phyloP scores from a whole-genome alignment of 2,113 vertebrate species.

The Scolopax mira region DNA sequence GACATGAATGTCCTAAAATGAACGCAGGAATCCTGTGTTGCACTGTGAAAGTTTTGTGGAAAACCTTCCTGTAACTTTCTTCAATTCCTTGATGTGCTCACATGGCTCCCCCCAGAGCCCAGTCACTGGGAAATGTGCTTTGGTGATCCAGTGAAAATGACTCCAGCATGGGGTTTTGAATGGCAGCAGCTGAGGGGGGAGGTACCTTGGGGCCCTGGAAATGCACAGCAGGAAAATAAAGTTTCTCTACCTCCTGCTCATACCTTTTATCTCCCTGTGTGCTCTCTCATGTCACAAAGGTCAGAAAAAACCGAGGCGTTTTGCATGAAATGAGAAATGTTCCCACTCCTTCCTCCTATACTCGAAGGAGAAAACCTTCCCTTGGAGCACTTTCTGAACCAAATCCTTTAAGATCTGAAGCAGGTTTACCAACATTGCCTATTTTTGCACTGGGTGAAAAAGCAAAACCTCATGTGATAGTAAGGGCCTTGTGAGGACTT shows the following conservation, averaged over 20 bases:
- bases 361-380: too few relatives aligned
- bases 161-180: background rate
- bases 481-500: background rate
- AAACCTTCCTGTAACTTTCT: background rate
- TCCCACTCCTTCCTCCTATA: too few relatives aligned
- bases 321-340: background rate
- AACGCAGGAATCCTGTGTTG: background rate
- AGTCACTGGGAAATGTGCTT: background rate
- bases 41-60: too few relatives aligned
- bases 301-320: background rate
- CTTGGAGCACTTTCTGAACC: background rate
- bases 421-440: background rate
- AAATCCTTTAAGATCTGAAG: background rate
- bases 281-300: background rate
- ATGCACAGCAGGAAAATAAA: background rate
- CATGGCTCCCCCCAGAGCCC: background rate
- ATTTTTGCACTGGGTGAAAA: background rate
- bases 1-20: background rate
- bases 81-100: background rate
- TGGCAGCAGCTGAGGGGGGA: background rate
- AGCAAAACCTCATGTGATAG: background rate
- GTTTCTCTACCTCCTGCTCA: background rate
- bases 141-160: background rate
- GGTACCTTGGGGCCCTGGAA: background rate
- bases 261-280: background rate